A percentile compares a stretch with the other conserved stretches of the same genome.
These are phyloP conservation scores for Nephrotoma flavescens DNA, from an alignment of 2,888 invertebrate genomes.

Conservation along the genomic window DNA sequence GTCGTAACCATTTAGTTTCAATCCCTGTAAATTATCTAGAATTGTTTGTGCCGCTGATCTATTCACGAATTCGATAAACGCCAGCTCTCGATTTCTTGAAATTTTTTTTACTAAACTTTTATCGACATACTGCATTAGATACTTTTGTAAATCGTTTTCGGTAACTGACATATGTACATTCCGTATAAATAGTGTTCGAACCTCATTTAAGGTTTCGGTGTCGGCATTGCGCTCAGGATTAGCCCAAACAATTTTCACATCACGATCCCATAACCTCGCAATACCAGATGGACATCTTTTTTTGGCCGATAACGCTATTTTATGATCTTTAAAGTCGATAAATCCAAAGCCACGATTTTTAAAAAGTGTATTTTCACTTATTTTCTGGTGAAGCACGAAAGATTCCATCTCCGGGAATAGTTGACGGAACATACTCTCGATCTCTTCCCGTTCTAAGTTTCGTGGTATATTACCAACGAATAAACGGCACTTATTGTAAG, in stretches of 20 bases:
- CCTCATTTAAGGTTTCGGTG: conserved; percentile 13
- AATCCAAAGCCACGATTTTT: conserved; percentile 21
- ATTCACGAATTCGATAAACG: conserved; percentile 20
- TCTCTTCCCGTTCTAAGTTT: conserved; percentile 16
- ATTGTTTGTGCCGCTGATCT: conserved; percentile 19
- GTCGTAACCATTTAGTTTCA: conserved; percentile 14
- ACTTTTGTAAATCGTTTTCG: conserved; percentile 17
- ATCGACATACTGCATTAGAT: conserved; percentile 16
- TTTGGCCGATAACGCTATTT: conserved; percentile 21
- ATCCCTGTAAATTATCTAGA: conserved; percentile 16
- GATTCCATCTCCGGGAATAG: conserved; percentile 19
- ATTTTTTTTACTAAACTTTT: conserved; percentile 19
- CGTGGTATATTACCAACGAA: conserved; percentile 23
- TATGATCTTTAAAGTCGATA: conserved; percentile 20
- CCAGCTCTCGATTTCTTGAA: conserved; percentile 20
- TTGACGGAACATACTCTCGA: conserved; percentile 16
- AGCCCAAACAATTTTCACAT: conserved; percentile 24
- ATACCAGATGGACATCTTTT: conserved; percentile 19
- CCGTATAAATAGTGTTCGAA: conserved; percentile 21
- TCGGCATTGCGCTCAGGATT: conserved; percentile 17
- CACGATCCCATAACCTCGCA: conserved; percentile 19
- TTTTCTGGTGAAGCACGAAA: conserved; percentile 11
- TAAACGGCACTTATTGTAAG: conserved; percentile 21
- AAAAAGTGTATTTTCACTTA: conserved; percentile 6
- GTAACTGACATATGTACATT: conserved; percentile 21